Base-by-base conservation (phyloP, 2,888 invertebrate genomes). In the Schrankia costaestrigalis region DNA sequence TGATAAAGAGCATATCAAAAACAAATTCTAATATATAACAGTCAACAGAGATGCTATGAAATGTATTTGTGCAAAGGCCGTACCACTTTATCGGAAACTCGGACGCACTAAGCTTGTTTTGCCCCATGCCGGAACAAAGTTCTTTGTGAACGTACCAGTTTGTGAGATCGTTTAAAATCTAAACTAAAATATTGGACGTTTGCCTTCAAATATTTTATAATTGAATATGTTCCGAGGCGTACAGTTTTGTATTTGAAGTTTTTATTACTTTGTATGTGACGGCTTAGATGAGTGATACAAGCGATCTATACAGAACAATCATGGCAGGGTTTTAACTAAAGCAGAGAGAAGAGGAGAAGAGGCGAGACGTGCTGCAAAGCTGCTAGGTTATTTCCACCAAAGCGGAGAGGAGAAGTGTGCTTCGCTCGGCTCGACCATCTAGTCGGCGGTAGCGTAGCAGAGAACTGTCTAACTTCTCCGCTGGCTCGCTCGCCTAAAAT, bases 1-100 rank as follows among this genome's bases (percentile, higher is more conserved):
- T 15, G 19, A 33, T 26, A 8, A 26, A 22, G 11, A 10, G 22
- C 5, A 27, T 24, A 15, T 31, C 17, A 23, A 21, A 15, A 32
- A 27, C 15, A 26, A 5, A n/a, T 25, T n/a, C 26, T 26, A 25
- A 15, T 26, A 32, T 26, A 31, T 30, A 14, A 22, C 28, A 3
- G n/a, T n/a, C n/a, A n/a, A n/a, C n/a, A 12, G 11, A 22, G 22
- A 22, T 32, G 33, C 32, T 26, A 36, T 1, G 10, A 12, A 15
- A 25, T 11, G 24, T 29, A 36, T 32, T 46, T 33, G 23, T 21
- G 18, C 18, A 12, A 31, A 31, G 41, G 30, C 32, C 11, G 21
- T 26, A 43, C 35, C 41, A 30, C 32, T 53, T 46, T 44, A 56
- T 46, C 41, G 22, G 13, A 19, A 56, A 53, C 43, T 51, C 47